A percentile compares a stretch with the other conserved stretches of the same genome.
Conservation (phyloP, 2,797 vertebrate species). For the Muraenolepis orangiensis region DNA sequence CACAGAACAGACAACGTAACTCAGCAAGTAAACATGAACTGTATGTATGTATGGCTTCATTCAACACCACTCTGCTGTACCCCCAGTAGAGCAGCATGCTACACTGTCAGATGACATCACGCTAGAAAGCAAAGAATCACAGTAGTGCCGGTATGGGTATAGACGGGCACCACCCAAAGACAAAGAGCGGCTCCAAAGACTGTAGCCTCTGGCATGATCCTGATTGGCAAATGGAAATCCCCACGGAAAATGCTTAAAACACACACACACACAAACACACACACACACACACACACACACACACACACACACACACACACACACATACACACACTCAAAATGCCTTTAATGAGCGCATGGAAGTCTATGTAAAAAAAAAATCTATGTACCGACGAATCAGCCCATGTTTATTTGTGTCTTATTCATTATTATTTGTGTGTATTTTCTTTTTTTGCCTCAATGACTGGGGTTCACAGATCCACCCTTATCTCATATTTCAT, state of each 20-base stretch:
- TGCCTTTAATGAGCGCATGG: not conserved
- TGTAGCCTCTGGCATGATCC: not conserved
- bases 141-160: not conserved
- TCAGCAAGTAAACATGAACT: not conserved
- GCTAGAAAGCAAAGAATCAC: not conserved
- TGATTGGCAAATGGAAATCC: slow-evolving; percentile 10
- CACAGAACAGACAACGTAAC: not conserved
- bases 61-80: not conserved
- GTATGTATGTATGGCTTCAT: not conserved
- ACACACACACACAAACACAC: not conserved
- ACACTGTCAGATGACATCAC: not conserved
- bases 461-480: not conserved
- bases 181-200: not conserved
- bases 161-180: not conserved
- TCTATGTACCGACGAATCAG: not conserved
- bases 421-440: too few relatives aligned
- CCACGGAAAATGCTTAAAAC: not conserved
- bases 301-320: not conserved
- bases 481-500: too few relatives aligned
- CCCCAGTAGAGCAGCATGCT: not conserved
- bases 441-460: too few relatives aligned
- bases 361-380: not conserved
- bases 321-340: not conserved
- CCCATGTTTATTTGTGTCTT: not conserved
- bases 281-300: slow-evolving; percentile 10